Evolutionary conservation across 2,888 invertebrate genomes (phyloP), one percentile per base, ranked within the genome.

Genomic region (Lymantria dispar): DNA sequence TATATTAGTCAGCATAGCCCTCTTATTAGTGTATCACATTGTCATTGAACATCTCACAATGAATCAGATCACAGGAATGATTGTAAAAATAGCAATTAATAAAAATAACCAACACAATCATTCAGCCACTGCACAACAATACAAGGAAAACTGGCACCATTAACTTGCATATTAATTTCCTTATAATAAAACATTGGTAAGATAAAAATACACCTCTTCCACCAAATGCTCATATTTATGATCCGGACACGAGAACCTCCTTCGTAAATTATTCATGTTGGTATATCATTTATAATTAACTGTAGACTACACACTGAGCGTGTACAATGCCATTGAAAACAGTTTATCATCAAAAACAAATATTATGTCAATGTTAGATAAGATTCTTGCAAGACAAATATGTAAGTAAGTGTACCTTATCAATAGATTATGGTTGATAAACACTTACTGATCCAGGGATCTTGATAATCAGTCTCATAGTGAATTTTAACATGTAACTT

Each of bases 311-410:
- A 60, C 62, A 69, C 65, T 64, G 56, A 64, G 54, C 47, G 53
- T 33, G 8, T 33, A 22, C 22, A 10, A 10, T 33, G 9, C 33
- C 33, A 8, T 10, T 48, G 50, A 56, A 59, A 48, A 53, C 54
- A 56, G 56, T 65, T 68, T 70, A 77, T 74, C 75, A 67, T 58
- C 48, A 62, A 72, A 78, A 76, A 78, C 68, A 78, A 79, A 79
- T 69, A 77, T 60, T 71, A 72, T 65, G 65, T 66, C 60, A 59
- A 69, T 65, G 60, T 56, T 60, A 68, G 71, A 73, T 70, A 76
- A 62, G 54, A 56, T 43, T 52, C 62, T 65, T 63, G 61, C 43
- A 58, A 63, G 60, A 62, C 64, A 70, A 71, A 70, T 59, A 71
- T 52, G 44, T 33, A 54, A 52, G 33, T 55, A 49, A 54, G 50